Evolutionary conservation across 2,113 vertebrate genomes (phyloP).

Genomic region (Macrotis lagotis): DNA sequence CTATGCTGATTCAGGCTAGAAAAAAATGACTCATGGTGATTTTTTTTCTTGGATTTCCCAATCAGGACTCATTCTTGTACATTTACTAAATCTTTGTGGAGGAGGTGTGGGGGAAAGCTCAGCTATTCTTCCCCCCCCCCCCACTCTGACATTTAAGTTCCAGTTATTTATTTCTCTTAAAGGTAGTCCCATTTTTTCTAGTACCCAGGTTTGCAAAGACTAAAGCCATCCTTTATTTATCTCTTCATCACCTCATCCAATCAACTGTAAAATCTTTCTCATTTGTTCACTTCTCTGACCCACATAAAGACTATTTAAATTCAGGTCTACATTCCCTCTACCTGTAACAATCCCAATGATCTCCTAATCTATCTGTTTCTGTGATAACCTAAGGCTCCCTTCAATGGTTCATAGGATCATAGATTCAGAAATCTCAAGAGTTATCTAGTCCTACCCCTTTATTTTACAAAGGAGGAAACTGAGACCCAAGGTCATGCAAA

Average conservation of each 20-base stretch:
- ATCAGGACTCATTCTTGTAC: background rate
- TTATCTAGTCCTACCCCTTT: background rate
- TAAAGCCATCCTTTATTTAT: background rate
- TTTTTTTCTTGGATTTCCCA: background rate
- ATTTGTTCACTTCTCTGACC: background rate
- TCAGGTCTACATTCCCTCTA: background rate
- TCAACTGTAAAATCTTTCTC: background rate
- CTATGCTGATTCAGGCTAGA: background rate
- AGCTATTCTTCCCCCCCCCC: background rate
- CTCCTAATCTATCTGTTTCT: background rate
- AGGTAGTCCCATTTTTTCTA: background rate
- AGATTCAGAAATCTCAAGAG: background rate
- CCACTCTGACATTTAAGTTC: background rate
- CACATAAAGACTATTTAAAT: background rate
- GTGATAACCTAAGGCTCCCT: background rate
- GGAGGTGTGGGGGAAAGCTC: background rate
- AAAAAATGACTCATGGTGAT: background rate
- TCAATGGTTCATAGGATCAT: background rate
- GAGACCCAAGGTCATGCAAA: background rate
- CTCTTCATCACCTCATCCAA: background rate
- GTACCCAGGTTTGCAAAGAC: background rate
- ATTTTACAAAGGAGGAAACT: conserved; percentile 18
- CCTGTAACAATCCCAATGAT: background rate
- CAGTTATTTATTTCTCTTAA: background rate
- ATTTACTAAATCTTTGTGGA: background rate